These are phyloP conservation scores for Amphipoea lucens DNA, from an alignment of 2,888 invertebrate species.

Conservation along the genomic window DNA sequence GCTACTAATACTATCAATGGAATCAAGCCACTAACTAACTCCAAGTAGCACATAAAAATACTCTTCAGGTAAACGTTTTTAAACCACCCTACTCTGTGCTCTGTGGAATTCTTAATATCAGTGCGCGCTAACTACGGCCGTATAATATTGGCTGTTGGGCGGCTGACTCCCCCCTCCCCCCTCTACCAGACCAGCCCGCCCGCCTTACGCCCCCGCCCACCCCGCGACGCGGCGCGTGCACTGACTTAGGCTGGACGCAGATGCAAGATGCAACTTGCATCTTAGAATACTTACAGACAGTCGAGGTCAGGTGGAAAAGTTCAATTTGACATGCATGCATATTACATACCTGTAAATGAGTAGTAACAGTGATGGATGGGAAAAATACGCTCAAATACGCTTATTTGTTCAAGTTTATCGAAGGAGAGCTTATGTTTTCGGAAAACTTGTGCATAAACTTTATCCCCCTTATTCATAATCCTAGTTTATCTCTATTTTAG, in stretches of 20 bases:
- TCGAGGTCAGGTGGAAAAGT: background rate
- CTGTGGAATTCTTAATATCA: conserved; percentile 90
- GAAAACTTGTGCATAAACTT: background rate
- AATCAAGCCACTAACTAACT: background rate
- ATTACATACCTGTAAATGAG: no score
- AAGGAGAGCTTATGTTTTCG: background rate
- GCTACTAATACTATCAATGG: background rate
- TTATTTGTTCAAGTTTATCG: background rate
- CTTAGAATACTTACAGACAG: conserved; percentile 8
- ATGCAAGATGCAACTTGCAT: conserved; percentile 63
- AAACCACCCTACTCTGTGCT: conserved; percentile 73
- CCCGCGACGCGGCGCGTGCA: conserved; percentile 49
- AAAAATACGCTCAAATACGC: background rate
- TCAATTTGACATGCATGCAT: background rate
- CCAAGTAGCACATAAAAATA: background rate
- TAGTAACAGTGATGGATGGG: background rate
- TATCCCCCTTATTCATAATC: no score
- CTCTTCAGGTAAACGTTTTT: conserved; percentile 32
- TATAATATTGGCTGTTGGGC: conserved; percentile 86
- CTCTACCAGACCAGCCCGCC: conserved; percentile 28
- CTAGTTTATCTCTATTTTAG: no score
- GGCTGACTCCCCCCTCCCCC: conserved; percentile 50
- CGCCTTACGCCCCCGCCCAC: conserved; percentile 31
- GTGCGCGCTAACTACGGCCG: conserved; percentile 89
- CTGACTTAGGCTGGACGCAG: conserved; percentile 67